Base-by-base conservation (phyloP, 1,140 invertebrate genomes). In the Anastatus disparis region DNA sequence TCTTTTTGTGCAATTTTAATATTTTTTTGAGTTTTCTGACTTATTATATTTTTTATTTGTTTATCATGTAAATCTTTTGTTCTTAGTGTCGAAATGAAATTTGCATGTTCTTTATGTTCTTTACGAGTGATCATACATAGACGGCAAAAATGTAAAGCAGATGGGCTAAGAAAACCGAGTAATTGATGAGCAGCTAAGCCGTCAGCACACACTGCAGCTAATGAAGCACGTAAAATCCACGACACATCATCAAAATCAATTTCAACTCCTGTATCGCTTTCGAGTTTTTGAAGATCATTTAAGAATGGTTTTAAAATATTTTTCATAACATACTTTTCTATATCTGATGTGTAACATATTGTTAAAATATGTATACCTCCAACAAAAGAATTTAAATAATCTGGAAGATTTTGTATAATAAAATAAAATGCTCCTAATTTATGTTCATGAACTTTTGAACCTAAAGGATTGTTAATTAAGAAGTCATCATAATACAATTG, bases 161-260 rank as follows among this genome's bases (percentile, higher is more conserved):
- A 73, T 52, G 75, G 77, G 0, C 71, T 61, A 20, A 74, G 46
- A 9, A 76, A 17, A 20, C 74, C 70, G 27, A 67, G 75, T 1
- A 76, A 65, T 44, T 78, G 13, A 63, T 76, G 76, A 10, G 75
- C 74, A 17, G 76, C 76, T n/a, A 79, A 52, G n/a, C 73, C 63
- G 53, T 79, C 76, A 1, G 72, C 75, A 62, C 53, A 63, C 17
- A 74, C 72, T 48, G 27, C 40, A 26, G 12, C 46, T 12, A 79
- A 12, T 15, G 61, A 55, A 38, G 73, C 77, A 9, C 72, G 65
- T 22, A 78, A 48, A 59, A 72, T 53, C 46, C 53, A 77, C 3
- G 15, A 10, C 40, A 70, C 68, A 17, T 59, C 38, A 24, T 48
- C 48, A 20, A 65, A 53, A 10, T 66, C 6, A 13, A 76, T 26